Evolutionary conservation across 2,888 invertebrate species (phyloP), one percentile per base, ranked within the genome.

Genomic region (Hyppa rectilinea): DNA sequence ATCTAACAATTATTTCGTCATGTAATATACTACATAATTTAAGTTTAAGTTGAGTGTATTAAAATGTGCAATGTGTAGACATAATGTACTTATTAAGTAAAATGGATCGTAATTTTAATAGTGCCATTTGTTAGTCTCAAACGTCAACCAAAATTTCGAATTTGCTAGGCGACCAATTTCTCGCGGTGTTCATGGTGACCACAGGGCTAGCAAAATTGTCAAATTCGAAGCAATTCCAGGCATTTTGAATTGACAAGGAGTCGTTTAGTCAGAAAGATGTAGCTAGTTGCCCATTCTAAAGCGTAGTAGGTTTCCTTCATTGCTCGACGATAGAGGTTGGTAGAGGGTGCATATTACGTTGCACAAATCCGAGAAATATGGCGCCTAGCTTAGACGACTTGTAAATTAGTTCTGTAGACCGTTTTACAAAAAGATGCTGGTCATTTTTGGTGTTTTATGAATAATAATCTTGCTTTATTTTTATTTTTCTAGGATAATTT

Each of bases 381-480:
- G 40, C 49, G 14, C 49, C 49, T 14, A 73, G 45, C 6, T 1
- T n/a, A 29, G 3, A 36, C 38, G 26, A 45, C 14, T 6, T 23
- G 23, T 70, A 38, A 10, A n/a, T 67, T 73, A 71, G 67, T 78
- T 80, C 58, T 65, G 38, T 80, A 75, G 40, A 70, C 73, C 65
- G 68, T 67, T 80, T 61, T 73, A 40, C 49, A 43, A 55, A 69
- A 85, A 88, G 84, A 90, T 88, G 89, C 90, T 90, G 90, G 90
- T 85, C 89, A 90, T 90, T 89, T 73, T 73, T 75, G 53, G 50
- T 78, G 72, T 80, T 65, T 78, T 71, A 52, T 66, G 38, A 59
- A 61, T 78, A 78, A 69, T 68, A 71, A 72, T 64, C 66, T 72
- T 68, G 60, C 62, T 75, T 73, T 81, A 66, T 66, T 71, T 78